Conservation (phyloP, 1,140 invertebrate species). For the Penaeus japonicus region DNA sequence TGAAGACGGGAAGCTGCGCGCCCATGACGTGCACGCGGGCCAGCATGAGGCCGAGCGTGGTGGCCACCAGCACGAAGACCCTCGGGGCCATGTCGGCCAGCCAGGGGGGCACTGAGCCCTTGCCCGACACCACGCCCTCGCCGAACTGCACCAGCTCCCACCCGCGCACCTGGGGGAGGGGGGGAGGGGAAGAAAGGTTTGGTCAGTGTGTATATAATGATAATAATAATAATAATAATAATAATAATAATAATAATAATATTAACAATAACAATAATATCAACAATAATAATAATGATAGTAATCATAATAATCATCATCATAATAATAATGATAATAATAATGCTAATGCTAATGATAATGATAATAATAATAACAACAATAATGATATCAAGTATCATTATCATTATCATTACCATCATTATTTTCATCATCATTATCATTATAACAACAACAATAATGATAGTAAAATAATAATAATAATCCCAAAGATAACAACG, state of each 20-base stretch:
- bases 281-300: no score
- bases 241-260: conserved; percentile 14
- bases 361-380: no score
- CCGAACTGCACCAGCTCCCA: conserved; percentile 58
- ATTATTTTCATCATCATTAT: no score
- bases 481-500: no score
- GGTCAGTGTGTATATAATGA: background rate
- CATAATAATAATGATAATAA: no score
- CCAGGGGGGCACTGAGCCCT: conserved; percentile 73
- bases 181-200: background rate
- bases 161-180: conserved; percentile 45
- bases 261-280: background rate
- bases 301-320: no score
- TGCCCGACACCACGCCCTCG: conserved; percentile 69
- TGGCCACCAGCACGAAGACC: conserved; percentile 77
- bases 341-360: no score
- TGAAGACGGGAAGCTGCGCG: conserved; percentile 94
- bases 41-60: conserved; percentile 83
- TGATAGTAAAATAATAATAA: no score
- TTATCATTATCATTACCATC: no score
- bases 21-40: conserved; percentile 93
- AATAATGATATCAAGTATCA: no score
- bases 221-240: background rate
- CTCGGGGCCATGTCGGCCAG: conserved; percentile 79
- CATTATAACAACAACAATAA: no score